Evolutionary conservation across 2,797 vertebrate species (phyloP), one percentile per base, ranked within the genome.

Genomic region (Clarias fuscus): DNA sequence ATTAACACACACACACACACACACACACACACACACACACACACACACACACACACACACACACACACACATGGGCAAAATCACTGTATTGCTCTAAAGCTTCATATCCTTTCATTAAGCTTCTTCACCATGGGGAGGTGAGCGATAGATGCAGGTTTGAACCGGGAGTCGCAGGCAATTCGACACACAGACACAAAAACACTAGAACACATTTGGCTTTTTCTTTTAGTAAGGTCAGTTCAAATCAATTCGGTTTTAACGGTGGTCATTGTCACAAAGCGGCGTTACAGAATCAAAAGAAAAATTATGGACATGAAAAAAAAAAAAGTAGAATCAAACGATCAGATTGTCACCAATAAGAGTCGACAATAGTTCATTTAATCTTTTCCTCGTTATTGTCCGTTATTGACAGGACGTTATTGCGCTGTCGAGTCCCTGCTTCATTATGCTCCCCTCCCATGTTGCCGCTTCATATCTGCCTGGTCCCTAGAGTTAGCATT

Each of bases 1-100:
- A 88, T 40, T 58, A 82, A 64, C 72, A 14, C 76, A 78, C 67
- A 71, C 82, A 82, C 70, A 73, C 70, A 67, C 43, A 80, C 59
- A 79, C 58, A 64, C 83, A 67, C 30, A 65, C 72, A 83, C 64
- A 72, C 80, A 68, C 48, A 72, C 83, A 84, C 75, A 79, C 65
- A 33, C 67, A 62, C 43, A 71, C 59, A 59, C 82, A 62, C 20
- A 61, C 64, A 82, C 48, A 70, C 82, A 72, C 77, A 79, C 79
- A 71, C 82, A 65, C 71, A 65, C 62, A 73, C 40, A 56, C 24
- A 62, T 56, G 71, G 73, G 64, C 68, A 77, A 65, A 56, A 76
- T 75, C 67, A 68, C 77, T 76, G 30, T 87, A 72, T 8, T 77
- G 73, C 8, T 75, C 30, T 7, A 43, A 59, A 81, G 17, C 20